phyloP scores from a whole-genome alignment of 92 coral and sea anemone species.

The Galaxea fascicularis region DNA sequence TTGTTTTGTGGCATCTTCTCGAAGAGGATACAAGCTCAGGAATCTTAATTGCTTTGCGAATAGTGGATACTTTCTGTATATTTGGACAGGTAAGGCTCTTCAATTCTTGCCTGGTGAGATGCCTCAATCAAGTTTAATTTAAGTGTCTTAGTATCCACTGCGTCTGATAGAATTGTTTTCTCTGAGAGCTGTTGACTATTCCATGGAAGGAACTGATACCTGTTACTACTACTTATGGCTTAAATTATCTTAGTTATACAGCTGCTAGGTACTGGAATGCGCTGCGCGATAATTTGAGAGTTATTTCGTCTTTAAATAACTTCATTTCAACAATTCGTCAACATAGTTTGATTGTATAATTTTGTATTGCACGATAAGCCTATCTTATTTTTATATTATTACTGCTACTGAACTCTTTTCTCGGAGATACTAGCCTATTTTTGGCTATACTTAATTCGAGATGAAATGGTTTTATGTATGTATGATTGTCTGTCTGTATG shows the following conservation, averaged over 20 bases:
- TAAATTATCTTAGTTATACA: too few relatives aligned
- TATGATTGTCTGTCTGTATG: too few relatives aligned
- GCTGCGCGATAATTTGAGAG: background rate
- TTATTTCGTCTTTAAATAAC: background rate
- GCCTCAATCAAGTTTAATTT: too few relatives aligned
- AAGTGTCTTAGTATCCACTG: background rate
- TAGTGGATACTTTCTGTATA: slow-evolving; percentile 72
- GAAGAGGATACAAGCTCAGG: slow-evolving; percentile 71
- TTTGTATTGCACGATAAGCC: too few relatives aligned
- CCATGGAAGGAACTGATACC: background rate
- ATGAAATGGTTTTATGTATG: too few relatives aligned
- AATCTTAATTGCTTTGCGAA: slow-evolving; percentile 71
- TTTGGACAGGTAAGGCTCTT: slow-evolving; percentile 79
- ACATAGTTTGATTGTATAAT: background rate
- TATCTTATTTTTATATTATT: too few relatives aligned
- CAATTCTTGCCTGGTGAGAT: too few relatives aligned
- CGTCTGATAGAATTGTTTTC: background rate
- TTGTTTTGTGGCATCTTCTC: slow-evolving; percentile 70
- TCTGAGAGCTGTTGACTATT: background rate
- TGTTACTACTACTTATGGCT: background rate
- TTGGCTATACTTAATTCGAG: too few relatives aligned
- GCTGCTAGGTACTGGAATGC: background rate
- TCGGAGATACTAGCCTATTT: too few relatives aligned
- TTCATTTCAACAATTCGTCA: background rate
- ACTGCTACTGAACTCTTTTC: too few relatives aligned